Conservation (phyloP, 2,888 invertebrate species). For the Pilophorus perplexus region DNA sequence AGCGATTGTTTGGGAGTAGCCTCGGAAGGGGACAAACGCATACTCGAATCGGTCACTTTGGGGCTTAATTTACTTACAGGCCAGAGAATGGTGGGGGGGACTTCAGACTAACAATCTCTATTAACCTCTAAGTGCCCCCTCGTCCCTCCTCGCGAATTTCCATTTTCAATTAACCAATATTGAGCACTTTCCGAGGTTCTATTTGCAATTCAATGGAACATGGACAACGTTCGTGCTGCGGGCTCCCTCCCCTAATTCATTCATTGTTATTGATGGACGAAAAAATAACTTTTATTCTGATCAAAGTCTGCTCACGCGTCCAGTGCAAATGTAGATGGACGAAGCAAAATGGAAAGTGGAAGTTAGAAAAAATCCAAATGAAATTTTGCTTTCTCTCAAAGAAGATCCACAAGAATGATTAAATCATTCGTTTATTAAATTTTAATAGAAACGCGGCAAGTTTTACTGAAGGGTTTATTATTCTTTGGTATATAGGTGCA, state of each 20-base stretch:
- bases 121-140: slow-evolving; percentile 41
- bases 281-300: slow-evolving; percentile 10
- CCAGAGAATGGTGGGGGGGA: neutral
- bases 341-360: too few species aligned
- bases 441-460: too few species aligned
- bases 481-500: too few species aligned
- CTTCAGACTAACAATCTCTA: slow-evolving; percentile 39
- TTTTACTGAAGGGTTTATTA: too few species aligned
- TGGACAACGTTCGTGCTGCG: slow-evolving; percentile 13
- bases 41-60: slow-evolving; percentile 19
- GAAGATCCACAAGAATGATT: too few species aligned
- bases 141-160: slow-evolving; percentile 25
- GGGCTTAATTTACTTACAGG: slow-evolving; percentile 13
- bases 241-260: slow-evolving; percentile 24
- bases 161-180: slow-evolving; percentile 47
- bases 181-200: slow-evolving; percentile 41
- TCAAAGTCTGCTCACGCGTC: slow-evolving; percentile 20
- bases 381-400: too few species aligned
- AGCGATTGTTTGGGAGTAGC: too few species aligned
- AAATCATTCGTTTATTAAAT: too few species aligned
- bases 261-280: slow-evolving; percentile 25
- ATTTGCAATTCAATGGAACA: slow-evolving; percentile 40
- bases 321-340: too few species aligned
- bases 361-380: too few species aligned
- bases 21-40: too few species aligned